Evolutionary conservation across 2,797 vertebrate genomes (phyloP), one percentile per base, ranked within the genome.

Genomic region (Channa striata): DNA sequence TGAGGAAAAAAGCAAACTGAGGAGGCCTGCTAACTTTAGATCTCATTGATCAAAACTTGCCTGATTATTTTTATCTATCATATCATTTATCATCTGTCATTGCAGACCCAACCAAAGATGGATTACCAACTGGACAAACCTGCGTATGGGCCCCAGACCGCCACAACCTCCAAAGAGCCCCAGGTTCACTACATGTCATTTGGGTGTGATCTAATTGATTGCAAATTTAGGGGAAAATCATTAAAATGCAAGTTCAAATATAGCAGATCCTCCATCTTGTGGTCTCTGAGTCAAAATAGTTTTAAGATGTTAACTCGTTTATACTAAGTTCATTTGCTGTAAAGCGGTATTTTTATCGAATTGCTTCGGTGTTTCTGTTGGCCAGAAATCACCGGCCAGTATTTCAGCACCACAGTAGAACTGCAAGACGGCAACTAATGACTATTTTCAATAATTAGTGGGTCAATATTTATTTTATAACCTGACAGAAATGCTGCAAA

Each of bases 1-100:
- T 8, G 11, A 37, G 36, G 37, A 36, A 52, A 48, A 48, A 19
- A 16, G 36, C 40, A 47, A 49, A 57, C 14, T n/a, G 13, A 25
- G 12, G 17, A 52, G 9, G 0, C 1, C 6, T 34, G 34, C 46
- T 58, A 66, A 54, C 68, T 19, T 50, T 21, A 12, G 36, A 43
- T 13, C 19, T 61, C 25, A 40, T 21, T 56, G 3, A 19, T 40
- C 11, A 12, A 47, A n/a, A 40, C 21, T 33, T 42, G 11, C n/a
- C 17, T 17, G 47, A 59, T 48, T 63, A 37, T 17, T 66, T 67
- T 16, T 34, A 52, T 60, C 39, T n/a, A n/a, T n/a, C n/a, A n/a
- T n/a, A n/a, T n/a, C n/a, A n/a, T n/a, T n/a, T n/a, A n/a, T n/a
- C 20, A 43, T 40, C 21, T 47, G 17, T 56, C 36, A 36, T 23